Conservation (phyloP, 2,797 vertebrate genomes). For the Xyrichtys novacula region DNA sequence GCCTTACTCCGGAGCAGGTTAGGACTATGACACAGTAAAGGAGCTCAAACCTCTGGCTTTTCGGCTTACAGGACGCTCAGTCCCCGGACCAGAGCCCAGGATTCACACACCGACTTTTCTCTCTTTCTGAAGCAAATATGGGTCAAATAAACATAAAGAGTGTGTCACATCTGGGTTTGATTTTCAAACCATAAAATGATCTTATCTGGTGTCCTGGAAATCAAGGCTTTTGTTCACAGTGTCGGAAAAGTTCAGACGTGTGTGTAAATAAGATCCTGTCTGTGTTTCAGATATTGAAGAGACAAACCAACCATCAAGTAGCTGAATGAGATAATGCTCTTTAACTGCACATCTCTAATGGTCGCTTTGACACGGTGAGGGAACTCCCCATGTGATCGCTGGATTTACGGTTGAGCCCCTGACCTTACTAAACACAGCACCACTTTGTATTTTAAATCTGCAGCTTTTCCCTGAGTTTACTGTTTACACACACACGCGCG, state of each 20-base stretch:
- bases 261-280: background rate
- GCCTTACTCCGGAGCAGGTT: no score
- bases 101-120: no score
- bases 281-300: background rate
- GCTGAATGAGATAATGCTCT: background rate
- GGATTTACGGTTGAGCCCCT: background rate
- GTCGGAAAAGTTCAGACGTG: background rate
- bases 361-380: no score
- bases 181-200: background rate
- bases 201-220: background rate
- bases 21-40: no score
- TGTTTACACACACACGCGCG: no score
- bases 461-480: background rate
- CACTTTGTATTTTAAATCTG: no score
- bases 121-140: no score
- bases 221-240: background rate
- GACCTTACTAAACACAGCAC: no score
- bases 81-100: no score
- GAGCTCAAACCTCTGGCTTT: no score
- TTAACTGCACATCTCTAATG: background rate
- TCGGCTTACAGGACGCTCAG: no score
- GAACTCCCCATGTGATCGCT: background rate
- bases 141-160: no score
- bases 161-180: slow-evolving; percentile 24
- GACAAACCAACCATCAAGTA: slow-evolving; percentile 29